These are phyloP conservation scores for Conops quadrifasciatus DNA, from an alignment of 2,888 invertebrate species.

Conservation along the genomic window DNA sequence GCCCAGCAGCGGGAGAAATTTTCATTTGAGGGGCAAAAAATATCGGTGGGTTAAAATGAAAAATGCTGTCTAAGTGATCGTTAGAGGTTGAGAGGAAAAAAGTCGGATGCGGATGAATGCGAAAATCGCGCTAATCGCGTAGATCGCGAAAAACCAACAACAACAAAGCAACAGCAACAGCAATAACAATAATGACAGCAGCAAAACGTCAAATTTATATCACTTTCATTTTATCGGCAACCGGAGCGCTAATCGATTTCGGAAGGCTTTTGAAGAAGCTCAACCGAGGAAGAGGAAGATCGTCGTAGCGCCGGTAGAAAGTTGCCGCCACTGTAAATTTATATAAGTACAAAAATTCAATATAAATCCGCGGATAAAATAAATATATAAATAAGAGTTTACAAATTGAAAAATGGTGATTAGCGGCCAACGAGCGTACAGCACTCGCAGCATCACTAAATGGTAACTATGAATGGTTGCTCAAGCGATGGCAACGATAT, in stretches of 20 bases:
- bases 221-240: background rate
- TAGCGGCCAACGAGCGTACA: background rate
- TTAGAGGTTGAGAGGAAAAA: constrained; percentile 21
- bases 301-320: no score
- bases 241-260: constrained; percentile 20
- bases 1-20: constrained; percentile 9
- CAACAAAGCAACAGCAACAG: constrained; percentile 15
- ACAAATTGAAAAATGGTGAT: no score
- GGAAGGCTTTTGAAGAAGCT: constrained; percentile 18
- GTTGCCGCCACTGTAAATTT: no score
- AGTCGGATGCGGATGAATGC: constrained; percentile 9
- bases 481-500: background rate
- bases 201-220: constrained; percentile 17
- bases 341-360: background rate
- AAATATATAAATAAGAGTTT: no score
- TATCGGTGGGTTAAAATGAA: constrained; percentile 13
- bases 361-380: background rate
- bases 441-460: background rate
- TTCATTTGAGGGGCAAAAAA: constrained; percentile 5
- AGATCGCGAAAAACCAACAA: background rate
- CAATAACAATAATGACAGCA: constrained; percentile 18
- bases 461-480: background rate
- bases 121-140: constrained; percentile 7
- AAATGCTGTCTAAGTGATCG: constrained; percentile 26
- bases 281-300: background rate